Base-by-base conservation (phyloP, 1,140 invertebrate genomes). In the Achatina immaculata region DNA sequence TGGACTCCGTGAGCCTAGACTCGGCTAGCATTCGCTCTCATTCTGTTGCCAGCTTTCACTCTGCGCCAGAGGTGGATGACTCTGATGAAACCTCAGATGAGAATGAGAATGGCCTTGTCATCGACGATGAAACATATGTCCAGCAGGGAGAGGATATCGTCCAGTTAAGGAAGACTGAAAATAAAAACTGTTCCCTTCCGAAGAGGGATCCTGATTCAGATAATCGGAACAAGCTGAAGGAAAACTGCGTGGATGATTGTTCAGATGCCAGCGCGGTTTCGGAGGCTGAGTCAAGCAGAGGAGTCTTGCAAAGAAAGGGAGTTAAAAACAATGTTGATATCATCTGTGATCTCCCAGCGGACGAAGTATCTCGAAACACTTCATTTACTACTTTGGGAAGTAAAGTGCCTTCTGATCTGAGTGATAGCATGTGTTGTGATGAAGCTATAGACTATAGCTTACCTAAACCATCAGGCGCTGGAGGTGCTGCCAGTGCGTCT, bases 391-490 rank as follows among this genome's bases (percentile, higher is more conserved):
- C n/a, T n/a, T n/a, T n/a, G n/a, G n/a, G n/a, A n/a, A 34, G 28
- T 69, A 3, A 69, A 34, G 31, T 69, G 66, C 66, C 66, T 40
- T 69, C 66, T 38, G 58, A 65, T 28, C 6, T 65, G 21, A 34
- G 58, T 65, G 9, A 65, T 7, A 69, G 36, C 16, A 19, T 38
- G 7, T 69, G 36, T 40, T 40, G 2, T 36, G 36, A 74, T 4
- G 42, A 45, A 48, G 71, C 71, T 16, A 74, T 74, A 43, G 71
- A 74, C 43, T 74, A 74, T n/a, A 74, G 71, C 43, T 74, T 74
- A n/a, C 71, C 66, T 36, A 69, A 69, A 69, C 19, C 43, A 19
- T 45, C 43, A 9, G 43, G 43, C 19, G 19, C 19, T 45, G 43
- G 19, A 45, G 19, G 43, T 45, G 19, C 7, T 45, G 19, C 7